Evolutionary conservation across 2,113 vertebrate genomes (phyloP).

Genomic region (Eretmochelys imbricata): DNA sequence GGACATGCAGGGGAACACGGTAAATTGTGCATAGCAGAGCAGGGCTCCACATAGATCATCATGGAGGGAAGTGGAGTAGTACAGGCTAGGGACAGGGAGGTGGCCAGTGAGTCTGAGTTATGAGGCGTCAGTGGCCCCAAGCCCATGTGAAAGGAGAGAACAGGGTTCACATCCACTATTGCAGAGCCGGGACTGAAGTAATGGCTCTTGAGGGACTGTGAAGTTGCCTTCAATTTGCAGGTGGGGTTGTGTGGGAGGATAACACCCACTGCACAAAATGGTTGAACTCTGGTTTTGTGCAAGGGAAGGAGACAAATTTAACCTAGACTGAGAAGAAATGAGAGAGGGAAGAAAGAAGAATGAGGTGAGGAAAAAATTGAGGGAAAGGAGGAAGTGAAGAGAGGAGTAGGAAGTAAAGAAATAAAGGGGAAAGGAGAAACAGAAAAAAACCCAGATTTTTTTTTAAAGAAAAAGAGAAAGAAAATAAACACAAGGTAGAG

Average conservation of each 20-base stretch:
- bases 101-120: not conserved
- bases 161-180: not conserved
- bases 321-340: not conserved
- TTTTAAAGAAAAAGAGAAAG: not conserved
- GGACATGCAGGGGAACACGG: not conserved
- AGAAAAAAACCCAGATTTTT: not conserved
- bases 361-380: not conserved
- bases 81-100: not conserved
- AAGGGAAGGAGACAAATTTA: not conserved
- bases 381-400: not conserved
- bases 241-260: not conserved
- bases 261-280: not conserved
- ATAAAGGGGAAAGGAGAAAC: not conserved
- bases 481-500: not conserved
- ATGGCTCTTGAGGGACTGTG: not conserved
- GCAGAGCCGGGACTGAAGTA: not conserved
- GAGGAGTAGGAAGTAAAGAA: not conserved
- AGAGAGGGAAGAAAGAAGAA: not conserved
- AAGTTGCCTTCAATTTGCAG: not conserved
- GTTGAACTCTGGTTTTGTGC: not conserved
- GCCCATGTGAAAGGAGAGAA: not conserved
- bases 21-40: not conserved
- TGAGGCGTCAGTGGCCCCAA: not conserved
- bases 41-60: too few species aligned
- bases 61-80: not conserved